Percentiles rank a stretch among this genome's conserved stretches.
These are phyloP conservation scores for Dasypus novemcinctus DNA, from an alignment of 2,113 vertebrate genomes.

Conservation along the genomic window DNA sequence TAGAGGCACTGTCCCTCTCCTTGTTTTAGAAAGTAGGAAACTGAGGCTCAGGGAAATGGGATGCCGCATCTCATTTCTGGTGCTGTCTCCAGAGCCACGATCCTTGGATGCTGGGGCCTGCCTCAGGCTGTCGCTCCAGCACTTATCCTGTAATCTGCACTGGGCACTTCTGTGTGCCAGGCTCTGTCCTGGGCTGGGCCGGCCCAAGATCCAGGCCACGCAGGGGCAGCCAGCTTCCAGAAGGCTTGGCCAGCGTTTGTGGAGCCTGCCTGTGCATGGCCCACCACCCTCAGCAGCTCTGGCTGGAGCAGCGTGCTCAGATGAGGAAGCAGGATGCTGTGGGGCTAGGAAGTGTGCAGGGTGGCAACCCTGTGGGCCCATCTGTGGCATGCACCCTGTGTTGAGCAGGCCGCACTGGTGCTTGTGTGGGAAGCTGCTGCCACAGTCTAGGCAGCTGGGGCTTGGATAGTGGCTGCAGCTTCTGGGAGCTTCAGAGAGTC, in stretches of 20 bases:
- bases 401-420: too few species aligned
- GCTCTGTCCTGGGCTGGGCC: neutral
- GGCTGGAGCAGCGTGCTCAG: neutral
- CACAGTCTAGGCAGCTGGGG: too few species aligned
- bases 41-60: neutral
- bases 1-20: neutral
- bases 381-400: too few species aligned
- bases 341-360: too few species aligned
- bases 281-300: neutral
- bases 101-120: neutral
- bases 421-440: too few species aligned
- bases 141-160: accelerated
- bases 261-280: neutral
- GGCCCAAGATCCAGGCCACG: neutral
- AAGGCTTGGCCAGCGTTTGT: accelerated
- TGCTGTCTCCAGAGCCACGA: neutral
- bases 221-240: neutral
- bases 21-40: neutral
- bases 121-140: neutral
- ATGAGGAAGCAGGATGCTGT: too few species aligned
- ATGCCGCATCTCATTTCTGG: neutral
- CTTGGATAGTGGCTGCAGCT: too few species aligned
- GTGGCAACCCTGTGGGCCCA: too few species aligned
- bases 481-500: too few species aligned
- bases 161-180: neutral